Evolutionary conservation across 2,113 vertebrate genomes (phyloP), one percentile per base, ranked within the genome.

Genomic region (Pleuronectes platessa): DNA sequence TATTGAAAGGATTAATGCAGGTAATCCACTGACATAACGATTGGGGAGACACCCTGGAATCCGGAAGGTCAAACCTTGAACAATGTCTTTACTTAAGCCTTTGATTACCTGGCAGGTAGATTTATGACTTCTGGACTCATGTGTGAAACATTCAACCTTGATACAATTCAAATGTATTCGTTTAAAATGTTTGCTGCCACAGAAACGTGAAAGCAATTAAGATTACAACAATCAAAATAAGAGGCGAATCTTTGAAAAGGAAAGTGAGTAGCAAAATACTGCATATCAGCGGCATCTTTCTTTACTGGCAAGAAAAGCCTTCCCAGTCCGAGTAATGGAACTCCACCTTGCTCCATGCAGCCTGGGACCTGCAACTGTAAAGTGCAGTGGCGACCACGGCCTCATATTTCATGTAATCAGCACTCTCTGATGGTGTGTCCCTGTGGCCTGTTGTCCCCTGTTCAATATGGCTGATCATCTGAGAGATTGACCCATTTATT

Each of bases 401-500:
- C 75, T 77, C 68, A 79, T 86, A 83, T 83, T 83, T 86, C 75
- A 89, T 79, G 81, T 73, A 79, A 83, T 76, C 71, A 78, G 64
- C 72, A 83, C 77, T 61, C 27, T 79, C 83, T 83, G 78, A 74
- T 85, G 76, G 79, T 86, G 78, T 78, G 58, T 83, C 72, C 68
- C 62, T 55, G 24, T 81, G 83, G 82, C 68, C 78, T 82, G 78
- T 82, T 84, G 73, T 75, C 77, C 76, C 78, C 61, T 40, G 21
- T 65, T 83, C 81, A 78, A 83, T 88, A 83, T 79, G 79, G 51
- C 79, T 78, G 79, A 79, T 81, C 20, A 3, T 81, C 79, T 88
- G 79, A 92, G 71, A 86, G 87, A 92, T 86, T 88, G 83, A 79
- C 61, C 77, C 83, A 83, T 90, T 87, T 85, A 87, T 88, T 87